These are phyloP conservation scores for Oreochromis aureus DNA, from an alignment of 2,113 vertebrate genomes.

Conservation along the genomic window DNA sequence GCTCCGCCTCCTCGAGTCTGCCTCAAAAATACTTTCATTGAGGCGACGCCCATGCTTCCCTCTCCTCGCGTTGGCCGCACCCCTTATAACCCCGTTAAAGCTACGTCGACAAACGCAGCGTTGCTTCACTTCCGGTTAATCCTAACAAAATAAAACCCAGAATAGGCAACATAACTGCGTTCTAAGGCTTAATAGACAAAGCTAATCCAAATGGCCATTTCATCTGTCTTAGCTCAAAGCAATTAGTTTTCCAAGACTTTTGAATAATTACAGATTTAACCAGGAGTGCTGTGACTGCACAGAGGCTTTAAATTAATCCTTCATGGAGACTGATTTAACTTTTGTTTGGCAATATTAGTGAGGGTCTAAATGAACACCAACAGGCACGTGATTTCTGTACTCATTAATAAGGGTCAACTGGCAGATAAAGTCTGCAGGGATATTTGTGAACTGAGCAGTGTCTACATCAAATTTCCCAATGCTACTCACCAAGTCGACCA, in stretches of 20 bases:
- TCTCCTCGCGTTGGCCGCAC: constrained; percentile 14
- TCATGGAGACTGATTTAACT: background rate
- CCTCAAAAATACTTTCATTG: background rate
- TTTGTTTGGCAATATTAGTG: background rate
- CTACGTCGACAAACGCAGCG: background rate
- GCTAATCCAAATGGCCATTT: fast-evolving
- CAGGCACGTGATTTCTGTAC: fast-evolving
- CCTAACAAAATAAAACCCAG: constrained; percentile 27
- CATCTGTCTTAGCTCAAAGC: background rate
- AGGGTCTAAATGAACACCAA: background rate
- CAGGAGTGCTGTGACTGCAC: background rate
- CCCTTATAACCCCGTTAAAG: background rate
- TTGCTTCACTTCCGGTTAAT: background rate
- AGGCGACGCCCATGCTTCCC: constrained; percentile 30
- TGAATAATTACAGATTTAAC: background rate
- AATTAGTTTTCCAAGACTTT: background rate
- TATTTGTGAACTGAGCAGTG: background rate
- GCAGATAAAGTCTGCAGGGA: background rate
- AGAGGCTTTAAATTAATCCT: background rate
- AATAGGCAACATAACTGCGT: background rate
- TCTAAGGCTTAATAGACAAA: background rate
- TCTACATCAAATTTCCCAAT: background rate
- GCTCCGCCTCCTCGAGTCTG: background rate
- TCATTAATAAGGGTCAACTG: fast-evolving
- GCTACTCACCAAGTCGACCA: background rate